A percentile compares a stretch with the other conserved stretches of the same genome.
phyloP scores from a whole-genome alignment of 1,140 invertebrate genomes.

The Globodera rostochiensis region DNA sequence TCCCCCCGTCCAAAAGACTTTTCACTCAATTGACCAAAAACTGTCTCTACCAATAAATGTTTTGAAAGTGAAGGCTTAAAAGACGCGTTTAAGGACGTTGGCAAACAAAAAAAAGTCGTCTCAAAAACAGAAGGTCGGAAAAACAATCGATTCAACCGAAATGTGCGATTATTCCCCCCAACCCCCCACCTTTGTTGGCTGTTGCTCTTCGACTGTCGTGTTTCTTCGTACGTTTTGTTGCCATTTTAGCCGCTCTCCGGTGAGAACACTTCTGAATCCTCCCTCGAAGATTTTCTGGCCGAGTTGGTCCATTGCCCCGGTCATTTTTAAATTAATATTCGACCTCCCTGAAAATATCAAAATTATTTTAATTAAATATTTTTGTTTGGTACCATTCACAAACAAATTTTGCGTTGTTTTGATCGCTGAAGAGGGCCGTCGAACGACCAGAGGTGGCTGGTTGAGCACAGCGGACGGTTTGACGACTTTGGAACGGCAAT shows the following conservation, averaged over 20 bases:
- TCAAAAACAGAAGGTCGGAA: neutral
- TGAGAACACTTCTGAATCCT: neutral
- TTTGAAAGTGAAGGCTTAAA: neutral
- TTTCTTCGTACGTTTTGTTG: neutral
- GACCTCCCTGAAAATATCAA: neutral
- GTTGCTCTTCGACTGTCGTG: neutral
- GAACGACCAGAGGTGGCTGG: conserved; percentile 20
- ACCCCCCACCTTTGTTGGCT: neutral
- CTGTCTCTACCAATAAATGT: neutral
- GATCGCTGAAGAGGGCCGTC: conserved; percentile 19
- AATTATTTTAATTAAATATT: neutral
- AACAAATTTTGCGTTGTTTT: conserved; percentile 6
- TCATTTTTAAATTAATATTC: conserved; percentile 8
- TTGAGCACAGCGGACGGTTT: conserved; percentile 19
- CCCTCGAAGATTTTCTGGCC: neutral
- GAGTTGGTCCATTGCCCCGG: conserved; percentile 7
- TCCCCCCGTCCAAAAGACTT: neutral
- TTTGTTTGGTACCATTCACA: neutral
- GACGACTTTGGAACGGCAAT: conserved; percentile 47
- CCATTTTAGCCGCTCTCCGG: no score
- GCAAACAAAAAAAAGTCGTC: neutral
- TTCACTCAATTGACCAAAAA: neutral
- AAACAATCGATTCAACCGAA: neutral
- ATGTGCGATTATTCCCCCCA: neutral
- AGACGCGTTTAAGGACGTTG: no score